Evolutionary conservation across 2,888 invertebrate genomes (phyloP).

Genomic region (Pristionchus maxplancki): DNA sequence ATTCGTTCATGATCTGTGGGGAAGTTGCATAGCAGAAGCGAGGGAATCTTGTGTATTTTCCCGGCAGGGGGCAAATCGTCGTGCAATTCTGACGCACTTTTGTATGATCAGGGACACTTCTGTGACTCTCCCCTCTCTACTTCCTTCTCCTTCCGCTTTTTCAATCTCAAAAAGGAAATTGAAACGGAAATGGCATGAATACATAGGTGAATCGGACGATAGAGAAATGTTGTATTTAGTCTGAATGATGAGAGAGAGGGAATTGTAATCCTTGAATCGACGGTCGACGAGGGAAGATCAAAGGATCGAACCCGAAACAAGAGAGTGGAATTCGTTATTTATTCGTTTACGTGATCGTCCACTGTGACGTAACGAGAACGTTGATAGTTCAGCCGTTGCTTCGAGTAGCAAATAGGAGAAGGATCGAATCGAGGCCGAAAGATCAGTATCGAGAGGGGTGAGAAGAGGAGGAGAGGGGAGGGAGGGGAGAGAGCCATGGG

Average conservation of each 20-base stretch:
- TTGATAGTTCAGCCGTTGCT: not conserved
- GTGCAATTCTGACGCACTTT: not conserved
- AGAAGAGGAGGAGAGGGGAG: not conserved
- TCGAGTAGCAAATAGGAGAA: not conserved
- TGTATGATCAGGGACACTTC: conserved; percentile 2
- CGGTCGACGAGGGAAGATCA: not conserved
- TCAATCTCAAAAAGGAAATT: conserved; percentile 13
- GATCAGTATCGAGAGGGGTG: conserved; percentile 12
- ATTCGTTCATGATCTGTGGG: too few relatives aligned
- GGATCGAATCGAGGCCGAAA: conserved; percentile 20
- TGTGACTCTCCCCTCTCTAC: not conserved
- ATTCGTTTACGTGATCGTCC: not conserved
- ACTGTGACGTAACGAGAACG: not conserved
- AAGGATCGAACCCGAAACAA: not conserved
- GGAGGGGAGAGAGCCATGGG: not conserved
- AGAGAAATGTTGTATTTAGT: not conserved
- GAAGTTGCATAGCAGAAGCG: too few relatives aligned
- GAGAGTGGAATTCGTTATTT: not conserved
- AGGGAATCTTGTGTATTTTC: not conserved
- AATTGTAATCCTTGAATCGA: not conserved
- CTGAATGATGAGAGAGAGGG: not conserved
- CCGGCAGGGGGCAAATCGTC: not conserved
- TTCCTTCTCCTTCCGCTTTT: not conserved
- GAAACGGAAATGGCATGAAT: not conserved
- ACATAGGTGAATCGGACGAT: not conserved